Base-by-base conservation (phyloP, 2,113 vertebrate genomes). In the Plectropomus leopardus region DNA sequence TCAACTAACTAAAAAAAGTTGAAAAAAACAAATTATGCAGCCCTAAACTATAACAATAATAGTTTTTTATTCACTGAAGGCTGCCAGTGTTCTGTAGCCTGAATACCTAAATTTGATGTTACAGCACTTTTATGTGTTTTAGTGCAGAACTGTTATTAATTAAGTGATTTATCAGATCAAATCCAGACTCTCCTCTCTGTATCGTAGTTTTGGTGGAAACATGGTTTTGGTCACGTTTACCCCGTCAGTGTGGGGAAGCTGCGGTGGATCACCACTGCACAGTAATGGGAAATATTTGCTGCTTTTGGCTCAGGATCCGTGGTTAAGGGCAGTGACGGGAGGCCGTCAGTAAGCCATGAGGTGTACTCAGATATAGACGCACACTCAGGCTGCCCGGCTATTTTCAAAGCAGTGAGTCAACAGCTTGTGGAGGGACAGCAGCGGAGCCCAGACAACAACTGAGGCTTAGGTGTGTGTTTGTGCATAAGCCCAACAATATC, bases 341-440 rank as follows among this genome's bases (percentile, higher is more conserved):
- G 42, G 13, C 44, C 54, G 64, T 30, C 58, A 24, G 65, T 45
- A 55, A 69, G 30, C 77, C 45, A 15, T 34, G 63, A 82, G 47
- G 59, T 68, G 19, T 11, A 30, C 51, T 47, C 58, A 54, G 28
- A 68, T 61, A 50, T 30, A 71, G 57, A 82, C 32, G 8, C 40
- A 34, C 26, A 28, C 50, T 65, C 58, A 47, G 63, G 17, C 65
- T 55, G 65, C 28, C 16, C 23, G 70, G 47, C 66, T 90, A 90
- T 92, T 91, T 90, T 67, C 32, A 89, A 28, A 66, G 55, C 30
- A 8, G 72, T 83, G 74, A 85, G 83, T 87, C 81, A 88, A 78
- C 76, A 73, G 73, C 60, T 47, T 85, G 50, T 79, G 57, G n/a
- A 70, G 42, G 48, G 4, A 51, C 53, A 26, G 24, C 66, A 45